Evolutionary conservation across 2,888 invertebrate genomes (phyloP), one percentile per base, ranked within the genome.

Genomic region (Xestia sexstrigata): DNA sequence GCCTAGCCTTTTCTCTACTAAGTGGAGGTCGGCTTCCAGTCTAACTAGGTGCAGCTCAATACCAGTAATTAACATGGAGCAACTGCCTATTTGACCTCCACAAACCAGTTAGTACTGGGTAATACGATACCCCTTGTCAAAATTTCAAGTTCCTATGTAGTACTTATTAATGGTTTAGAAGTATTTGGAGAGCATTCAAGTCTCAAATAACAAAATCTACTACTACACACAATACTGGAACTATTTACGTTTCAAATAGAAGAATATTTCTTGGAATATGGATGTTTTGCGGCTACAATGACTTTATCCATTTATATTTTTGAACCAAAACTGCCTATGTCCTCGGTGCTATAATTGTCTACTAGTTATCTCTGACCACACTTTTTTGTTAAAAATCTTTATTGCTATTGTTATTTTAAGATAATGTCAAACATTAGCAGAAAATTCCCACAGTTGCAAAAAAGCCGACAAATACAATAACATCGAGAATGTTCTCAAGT

Each of bases 331-430:
- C 20, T 23, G 13, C 26, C 6, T 17, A n/a, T 11, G 8, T 30
- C 17, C 47, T 47, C 35, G 15, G 26, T 39, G 11, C 9, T n/a
- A 39, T 66, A 23, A 68, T 42, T 65, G 49, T 65, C 66, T 20
- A 20, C 47, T 3, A 26, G 23, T 30, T 76, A 74, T 13, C 30
- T 6, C 26, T 26, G 3, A 65, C 30, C n/a, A 62, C 20, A 76
- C 5, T 76, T 79, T 78, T 79, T 79, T 76, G 52, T 76, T 55
- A 30, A 11, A 67, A 55, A 11, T 63, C 77, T 68, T 79, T 82
- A 55, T 17, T 49, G 17, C 7, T 3, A 39, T 39, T 30, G 35
- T 45, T 49, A 42, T 82, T 76, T 76, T 49, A 55, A 23, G 35
- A 66, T 76, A 49, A 75, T 75, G 13, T 6, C 20, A 26, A 23